A percentile compares a stretch with the other conserved stretches of the same genome.
phyloP scores from a whole-genome alignment of 2,888 invertebrate genomes.

The Podabrus alpinus region DNA sequence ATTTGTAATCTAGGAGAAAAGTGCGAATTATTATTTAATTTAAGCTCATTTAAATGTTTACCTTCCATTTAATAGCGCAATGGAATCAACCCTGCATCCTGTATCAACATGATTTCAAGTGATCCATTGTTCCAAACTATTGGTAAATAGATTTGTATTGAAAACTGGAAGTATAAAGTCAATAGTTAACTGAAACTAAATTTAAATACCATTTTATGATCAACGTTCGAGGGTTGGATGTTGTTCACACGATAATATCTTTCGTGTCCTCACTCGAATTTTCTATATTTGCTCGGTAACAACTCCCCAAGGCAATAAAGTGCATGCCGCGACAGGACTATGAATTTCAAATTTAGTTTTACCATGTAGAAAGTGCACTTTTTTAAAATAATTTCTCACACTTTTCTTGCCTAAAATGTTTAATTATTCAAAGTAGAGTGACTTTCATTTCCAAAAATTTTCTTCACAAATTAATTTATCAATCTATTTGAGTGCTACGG shows the following conservation, averaged over 20 bases:
- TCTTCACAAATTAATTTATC: neutral
- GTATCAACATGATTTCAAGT: neutral
- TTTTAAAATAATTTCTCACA: neutral
- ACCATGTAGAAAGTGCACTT: neutral
- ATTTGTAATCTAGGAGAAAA: neutral
- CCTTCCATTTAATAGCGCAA: neutral
- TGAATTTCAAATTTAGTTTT: neutral
- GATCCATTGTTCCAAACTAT: neutral
- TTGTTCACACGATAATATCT: neutral
- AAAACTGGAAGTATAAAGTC: neutral
- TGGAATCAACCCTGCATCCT: neutral
- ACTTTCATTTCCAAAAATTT: neutral
- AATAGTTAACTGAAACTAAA: neutral
- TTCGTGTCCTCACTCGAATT: neutral
- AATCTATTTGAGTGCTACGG: neutral
- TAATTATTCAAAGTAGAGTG: neutral
- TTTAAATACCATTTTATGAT: neutral
- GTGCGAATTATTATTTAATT: neutral
- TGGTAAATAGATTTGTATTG: neutral
- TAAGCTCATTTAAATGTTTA: neutral
- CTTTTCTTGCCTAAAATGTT: neutral
- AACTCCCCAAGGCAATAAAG: neutral
- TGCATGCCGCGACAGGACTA: neutral
- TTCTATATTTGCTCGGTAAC: neutral
- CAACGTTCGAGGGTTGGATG: neutral